Percentiles rank a stretch among this genome's conserved stretches.
These are phyloP conservation scores for Erannis defoliaria DNA, from an alignment of 2,888 invertebrate genomes.

Conservation along the genomic window DNA sequence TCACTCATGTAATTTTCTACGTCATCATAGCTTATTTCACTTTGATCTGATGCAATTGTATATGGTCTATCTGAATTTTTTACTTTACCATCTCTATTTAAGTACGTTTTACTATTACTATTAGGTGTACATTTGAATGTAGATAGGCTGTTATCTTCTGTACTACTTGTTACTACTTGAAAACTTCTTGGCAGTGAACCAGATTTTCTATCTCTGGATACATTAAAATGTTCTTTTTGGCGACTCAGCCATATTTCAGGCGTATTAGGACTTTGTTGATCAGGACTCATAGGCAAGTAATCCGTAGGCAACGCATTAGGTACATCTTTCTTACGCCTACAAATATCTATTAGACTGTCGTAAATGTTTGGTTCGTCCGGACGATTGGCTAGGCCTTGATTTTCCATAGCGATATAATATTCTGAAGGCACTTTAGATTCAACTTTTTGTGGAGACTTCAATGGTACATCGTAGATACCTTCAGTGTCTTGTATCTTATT, in stretches of 20 bases:
- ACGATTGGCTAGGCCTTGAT: slow-evolving; percentile 50
- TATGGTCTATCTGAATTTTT: slow-evolving; percentile 89
- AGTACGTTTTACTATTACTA: slow-evolving; percentile 80
- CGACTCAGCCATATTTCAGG: slow-evolving; percentile 91
- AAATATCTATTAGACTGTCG: slow-evolving; percentile 75
- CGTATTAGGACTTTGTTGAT: slow-evolving; percentile 86
- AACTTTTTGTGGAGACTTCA: slow-evolving; percentile 72
- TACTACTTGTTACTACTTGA: slow-evolving; percentile 87
- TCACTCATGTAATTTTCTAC: slow-evolving; percentile 87
- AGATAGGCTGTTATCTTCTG: slow-evolving; percentile 74
- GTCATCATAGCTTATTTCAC: slow-evolving; percentile 89
- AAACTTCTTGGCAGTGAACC: slow-evolving; percentile 93
- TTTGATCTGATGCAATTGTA: slow-evolving; percentile 91
- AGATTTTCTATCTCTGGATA: slow-evolving; percentile 89
- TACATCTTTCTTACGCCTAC: slow-evolving; percentile 71
- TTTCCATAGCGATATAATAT: slow-evolving; percentile 76
- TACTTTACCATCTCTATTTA: slow-evolving; percentile 87
- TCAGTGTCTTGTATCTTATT: slow-evolving; percentile 66
- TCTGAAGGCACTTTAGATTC: slow-evolving; percentile 53
- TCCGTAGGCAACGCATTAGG: slow-evolving; percentile 63
- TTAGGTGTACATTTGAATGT: slow-evolving; percentile 79
- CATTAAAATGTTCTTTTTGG: slow-evolving; percentile 89
- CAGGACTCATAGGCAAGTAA: slow-evolving; percentile 78
- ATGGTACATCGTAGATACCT: slow-evolving; percentile 78
- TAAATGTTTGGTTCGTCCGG: slow-evolving; percentile 67